These are phyloP conservation scores for Caranx melampygus DNA, from an alignment of 2,113 vertebrate genomes.

Conservation along the genomic window DNA sequence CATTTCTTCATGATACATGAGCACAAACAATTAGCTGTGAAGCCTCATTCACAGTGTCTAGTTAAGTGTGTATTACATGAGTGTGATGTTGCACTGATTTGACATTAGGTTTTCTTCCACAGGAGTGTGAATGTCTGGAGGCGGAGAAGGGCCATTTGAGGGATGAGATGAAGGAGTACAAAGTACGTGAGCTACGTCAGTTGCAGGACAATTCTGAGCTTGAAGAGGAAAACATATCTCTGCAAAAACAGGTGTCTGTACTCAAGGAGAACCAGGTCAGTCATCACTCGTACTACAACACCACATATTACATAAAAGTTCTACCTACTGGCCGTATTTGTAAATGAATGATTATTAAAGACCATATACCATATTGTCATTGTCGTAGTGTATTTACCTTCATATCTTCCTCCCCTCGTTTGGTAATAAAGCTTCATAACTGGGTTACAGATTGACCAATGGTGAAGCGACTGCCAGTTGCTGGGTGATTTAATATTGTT, in stretches of 20 bases:
- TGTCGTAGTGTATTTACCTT: neutral
- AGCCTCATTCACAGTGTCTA: neutral
- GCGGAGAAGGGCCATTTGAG: conserved; percentile 83
- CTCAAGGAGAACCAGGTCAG: conserved; percentile 88
- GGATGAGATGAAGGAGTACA: conserved; percentile 87
- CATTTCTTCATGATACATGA: neutral
- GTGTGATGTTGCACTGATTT: neutral
- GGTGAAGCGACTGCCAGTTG: conserved; percentile 25
- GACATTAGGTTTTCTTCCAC: conserved; percentile 19
- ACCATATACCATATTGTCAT: neutral
- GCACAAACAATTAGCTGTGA: neutral
- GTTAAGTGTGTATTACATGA: neutral
- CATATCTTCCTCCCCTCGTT: conserved; percentile 7
- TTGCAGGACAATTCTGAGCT: conserved; percentile 87
- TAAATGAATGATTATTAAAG: neutral
- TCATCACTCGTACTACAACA: neutral
- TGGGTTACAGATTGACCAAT: neutral
- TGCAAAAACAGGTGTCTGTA: conserved; percentile 88
- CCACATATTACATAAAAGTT: neutral
- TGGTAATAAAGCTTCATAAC: conserved; percentile 24
- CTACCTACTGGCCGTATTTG: neutral
- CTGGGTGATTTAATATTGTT: conserved; percentile 7
- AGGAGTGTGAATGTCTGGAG: conserved; percentile 85
- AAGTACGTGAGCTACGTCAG: conserved; percentile 84
- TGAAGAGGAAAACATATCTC: conserved; percentile 88